These are phyloP conservation scores for Lepidocyrtoides sp. DNA, from an alignment of 2,888 invertebrate genomes.

Conservation along the genomic window DNA sequence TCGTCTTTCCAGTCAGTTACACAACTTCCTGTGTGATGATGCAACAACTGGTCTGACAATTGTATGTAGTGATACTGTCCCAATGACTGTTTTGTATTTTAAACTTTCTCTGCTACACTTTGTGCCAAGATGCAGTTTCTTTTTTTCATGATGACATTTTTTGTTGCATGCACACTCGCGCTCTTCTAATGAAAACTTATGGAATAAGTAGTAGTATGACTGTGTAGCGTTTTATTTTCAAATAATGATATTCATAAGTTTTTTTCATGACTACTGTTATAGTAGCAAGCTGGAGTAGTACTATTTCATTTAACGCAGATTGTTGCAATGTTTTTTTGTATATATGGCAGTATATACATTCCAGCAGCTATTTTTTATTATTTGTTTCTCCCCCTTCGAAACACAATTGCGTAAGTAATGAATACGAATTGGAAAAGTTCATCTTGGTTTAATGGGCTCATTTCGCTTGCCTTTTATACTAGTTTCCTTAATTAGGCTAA, in stretches of 20 bases:
- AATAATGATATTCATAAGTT: constrained; percentile 6
- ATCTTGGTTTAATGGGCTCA: constrained; percentile 80
- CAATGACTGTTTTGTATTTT: constrained; percentile 1
- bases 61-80: background rate
- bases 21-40: constrained; percentile 34
- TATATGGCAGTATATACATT: background rate
- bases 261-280: background rate
- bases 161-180: background rate
- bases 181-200: constrained; percentile 49
- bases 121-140: constrained; percentile 39
- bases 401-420: constrained; percentile 81
- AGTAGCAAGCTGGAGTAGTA: background rate
- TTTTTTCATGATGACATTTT: constrained; percentile 42
- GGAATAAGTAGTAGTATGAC: background rate
- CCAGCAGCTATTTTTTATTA: constrained; percentile 19
- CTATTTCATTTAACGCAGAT: background rate
- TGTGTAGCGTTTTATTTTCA: background rate
- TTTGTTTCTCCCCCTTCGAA: background rate
- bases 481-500: constrained; percentile 80
- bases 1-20: constrained; percentile 6
- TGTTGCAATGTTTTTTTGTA: background rate
- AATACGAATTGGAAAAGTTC: constrained; percentile 85
- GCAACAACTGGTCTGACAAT: constrained; percentile 42
- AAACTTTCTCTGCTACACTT: background rate
- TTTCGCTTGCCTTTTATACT: constrained; percentile 55